Evolutionary conservation across 2,113 vertebrate genomes (phyloP), one percentile per base, ranked within the genome.

Genomic region (Dromas ardeola): DNA sequence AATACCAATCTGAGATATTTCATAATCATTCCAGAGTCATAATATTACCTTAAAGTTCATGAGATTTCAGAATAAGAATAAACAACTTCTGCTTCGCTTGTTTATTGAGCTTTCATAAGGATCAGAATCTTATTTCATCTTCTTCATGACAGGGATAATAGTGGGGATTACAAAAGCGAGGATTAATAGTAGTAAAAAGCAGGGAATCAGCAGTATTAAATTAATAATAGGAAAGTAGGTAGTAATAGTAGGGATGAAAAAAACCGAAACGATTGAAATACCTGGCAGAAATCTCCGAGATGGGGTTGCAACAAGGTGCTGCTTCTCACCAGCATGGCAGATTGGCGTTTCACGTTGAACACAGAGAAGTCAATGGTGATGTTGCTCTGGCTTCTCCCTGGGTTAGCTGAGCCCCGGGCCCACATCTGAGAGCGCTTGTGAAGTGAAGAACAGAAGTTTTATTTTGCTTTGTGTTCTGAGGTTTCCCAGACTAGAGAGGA

Each of bases 311-410:
- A 4, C 40, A 56, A 53, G 26, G 45, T 17, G 45, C 71, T 70
- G 58, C 53, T 58, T 61, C 73, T 79, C 52, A 25, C 25, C 58
- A 22, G 29, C 0, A 0, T 13, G 7, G 65, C 4, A 3, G 56
- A 7, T 6, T 15, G 27, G 63, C 21, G 65, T 58, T 53, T 67
- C 42, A 26, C 0, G 0, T 7, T 49, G 70, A 53, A 38, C 55
- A 14, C 22, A 11, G 50, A 12, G 10, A 40, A 86, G 36, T 43
- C 69, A 38, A 0, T 36, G 59, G 47, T 82, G 85, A 11, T 63
- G 71, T 22, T 86, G 34, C 40, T 86, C 21, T 43, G 55, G 29
- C 59, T 87, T 45, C 74, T 80, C 45, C 40, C 61, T 53, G 87
- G 40, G 7, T 72, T 30, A 18, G 14, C 85, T 16, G 49, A 42